Conservation (phyloP, 2,113 vertebrate species). For the Oncorhynchus mykiss region DNA sequence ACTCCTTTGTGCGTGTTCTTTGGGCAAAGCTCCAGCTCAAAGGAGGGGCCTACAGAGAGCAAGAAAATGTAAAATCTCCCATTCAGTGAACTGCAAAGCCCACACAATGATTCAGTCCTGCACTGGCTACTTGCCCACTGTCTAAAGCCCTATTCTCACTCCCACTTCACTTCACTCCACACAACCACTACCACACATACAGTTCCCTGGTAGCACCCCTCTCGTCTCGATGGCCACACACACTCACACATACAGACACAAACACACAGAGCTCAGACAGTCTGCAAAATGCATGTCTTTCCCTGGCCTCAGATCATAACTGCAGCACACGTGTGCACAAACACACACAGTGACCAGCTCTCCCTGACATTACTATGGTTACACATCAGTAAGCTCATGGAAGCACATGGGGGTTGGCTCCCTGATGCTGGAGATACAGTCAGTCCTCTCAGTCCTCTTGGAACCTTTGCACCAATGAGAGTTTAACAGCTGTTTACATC, state of each 20-base stretch:
- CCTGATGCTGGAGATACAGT: no score
- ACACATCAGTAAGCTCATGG: conserved; percentile 32
- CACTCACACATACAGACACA: conserved; percentile 10
- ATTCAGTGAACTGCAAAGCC: conserved; percentile 66
- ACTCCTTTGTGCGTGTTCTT: conserved; percentile 67
- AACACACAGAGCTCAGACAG: background rate
- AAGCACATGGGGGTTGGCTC: conserved; percentile 19
- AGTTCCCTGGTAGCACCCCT: conserved; percentile 26
- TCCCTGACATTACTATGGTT: conserved; percentile 44
- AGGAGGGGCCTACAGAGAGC: conserved; percentile 56
- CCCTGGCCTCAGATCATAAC: background rate
- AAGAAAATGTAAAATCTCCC: conserved; percentile 69
- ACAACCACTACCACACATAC: conserved; percentile 33
- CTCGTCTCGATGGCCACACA: conserved; percentile 17
- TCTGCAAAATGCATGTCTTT: background rate
- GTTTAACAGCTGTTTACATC: no score
- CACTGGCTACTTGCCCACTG: conserved; percentile 57
- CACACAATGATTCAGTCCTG: conserved; percentile 64
- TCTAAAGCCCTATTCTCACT: conserved; percentile 55
- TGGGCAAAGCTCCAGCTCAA: conserved; percentile 64
- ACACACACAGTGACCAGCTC: background rate
- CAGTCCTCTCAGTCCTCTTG: no score
- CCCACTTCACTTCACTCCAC: conserved; percentile 23
- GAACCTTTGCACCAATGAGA: conserved; percentile 2
- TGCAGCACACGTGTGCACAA: background rate